Evolutionary conservation across 2,888 invertebrate genomes (phyloP), one percentile per base, ranked within the genome.

Genomic region (Unio pictorum): DNA sequence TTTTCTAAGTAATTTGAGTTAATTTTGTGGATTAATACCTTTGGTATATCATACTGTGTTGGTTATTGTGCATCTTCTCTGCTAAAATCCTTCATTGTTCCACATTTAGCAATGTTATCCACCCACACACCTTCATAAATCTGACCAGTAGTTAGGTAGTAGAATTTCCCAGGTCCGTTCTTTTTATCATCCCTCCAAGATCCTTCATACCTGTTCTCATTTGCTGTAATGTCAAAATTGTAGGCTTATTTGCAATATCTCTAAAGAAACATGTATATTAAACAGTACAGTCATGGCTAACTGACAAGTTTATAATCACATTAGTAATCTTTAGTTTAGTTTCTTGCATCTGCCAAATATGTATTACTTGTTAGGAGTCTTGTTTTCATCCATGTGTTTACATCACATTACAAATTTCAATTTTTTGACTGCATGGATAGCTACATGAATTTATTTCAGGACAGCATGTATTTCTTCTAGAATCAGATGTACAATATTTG

Each of bases 191-290:
- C 84, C 68, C 85, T 83, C 89, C 89, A 90, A n/a, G 86, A 84
- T 11, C 90, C 90, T 76, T 90, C 90, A 82, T 90, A 90, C 55
- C 90, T 72, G 72, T 91, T 90, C 71, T 90, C 89, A 83, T 88
- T 89, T 15, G 86, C 90, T 90, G 78, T 17, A 70, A 64, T 66
- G 6, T 45, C 61, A 55, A 65, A 60, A n/a, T 58, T n/a, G 11
- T 34, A n/a, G 34, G 45, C 8, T 23, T 60, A 17, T 15, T 61
- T 61, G 26, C 17, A 28, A 60, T 17, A 60, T 28, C 6, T 30
- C 30, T 26, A 11, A 45, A 45, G 15, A 45, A 45, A 45, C 45
- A 15, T 15, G 15, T 45, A 15, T 2, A 45, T 45, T 45, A 45
- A 45, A 45, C 45, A 45, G 45, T 11, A 45, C 45, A 3, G 3